Percentiles rank a stretch among this genome's conserved stretches.
Evolutionary conservation across 2,888 invertebrate species (phyloP).

Genomic region (Anodontia alba): DNA sequence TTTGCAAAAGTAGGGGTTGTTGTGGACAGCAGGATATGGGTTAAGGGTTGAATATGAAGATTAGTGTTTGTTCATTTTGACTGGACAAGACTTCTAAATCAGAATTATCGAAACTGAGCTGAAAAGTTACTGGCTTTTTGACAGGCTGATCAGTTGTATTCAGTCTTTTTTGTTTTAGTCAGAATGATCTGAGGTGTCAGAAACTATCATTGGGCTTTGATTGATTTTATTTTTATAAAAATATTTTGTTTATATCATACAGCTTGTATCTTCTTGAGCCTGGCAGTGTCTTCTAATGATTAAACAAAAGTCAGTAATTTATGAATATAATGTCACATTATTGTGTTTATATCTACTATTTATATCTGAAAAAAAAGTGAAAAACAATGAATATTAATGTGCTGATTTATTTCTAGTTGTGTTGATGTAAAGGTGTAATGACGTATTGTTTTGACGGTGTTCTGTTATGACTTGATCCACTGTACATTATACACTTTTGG

Average conservation of each 20-base stretch:
- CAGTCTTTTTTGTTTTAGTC: no score
- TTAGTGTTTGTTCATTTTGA: no score
- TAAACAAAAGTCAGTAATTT: background rate
- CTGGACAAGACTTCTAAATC: no score
- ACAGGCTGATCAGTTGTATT: no score
- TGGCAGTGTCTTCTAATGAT: background rate
- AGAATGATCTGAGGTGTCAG: no score
- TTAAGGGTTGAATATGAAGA: no score
- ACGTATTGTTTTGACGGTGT: background rate
- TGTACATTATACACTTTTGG: no score
- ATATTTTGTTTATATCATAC: background rate
- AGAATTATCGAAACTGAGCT: no score
- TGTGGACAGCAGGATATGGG: no score
- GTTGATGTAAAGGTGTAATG: background rate
- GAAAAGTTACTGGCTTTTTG: no score
- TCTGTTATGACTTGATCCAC: no score
- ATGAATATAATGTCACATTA: background rate
- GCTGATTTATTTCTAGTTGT: background rate
- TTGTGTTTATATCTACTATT: conserved; percentile 6
- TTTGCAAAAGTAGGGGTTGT: no score
- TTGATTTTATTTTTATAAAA: background rate
- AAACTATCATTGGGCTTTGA: background rate
- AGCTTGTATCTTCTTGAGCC: background rate
- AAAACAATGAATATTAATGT: conserved; percentile 5
- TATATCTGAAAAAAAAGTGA: background rate